Conservation (phyloP, 2,888 invertebrate species). For the Agrotis segetum region DNA sequence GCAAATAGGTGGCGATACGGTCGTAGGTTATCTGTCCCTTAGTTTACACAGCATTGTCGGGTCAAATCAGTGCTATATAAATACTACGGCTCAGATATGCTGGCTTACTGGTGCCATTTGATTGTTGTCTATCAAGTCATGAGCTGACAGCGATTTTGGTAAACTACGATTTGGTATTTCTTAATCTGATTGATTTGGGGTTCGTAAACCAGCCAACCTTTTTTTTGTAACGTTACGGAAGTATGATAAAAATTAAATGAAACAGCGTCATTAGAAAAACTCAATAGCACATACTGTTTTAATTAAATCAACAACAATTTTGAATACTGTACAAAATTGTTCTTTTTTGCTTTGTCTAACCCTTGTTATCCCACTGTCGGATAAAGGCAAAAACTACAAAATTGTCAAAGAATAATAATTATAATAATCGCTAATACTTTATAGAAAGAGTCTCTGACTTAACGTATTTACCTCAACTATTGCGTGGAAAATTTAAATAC, state of each 20-base stretch:
- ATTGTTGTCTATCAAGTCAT: constrained; percentile 55
- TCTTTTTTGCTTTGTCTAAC: no score
- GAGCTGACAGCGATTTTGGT: constrained; percentile 56
- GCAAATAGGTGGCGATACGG: constrained; percentile 72
- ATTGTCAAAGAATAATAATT: neutral
- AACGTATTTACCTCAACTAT: neutral
- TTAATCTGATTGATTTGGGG: neutral
- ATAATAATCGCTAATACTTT: neutral
- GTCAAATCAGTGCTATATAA: constrained; percentile 84
- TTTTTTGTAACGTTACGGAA: neutral
- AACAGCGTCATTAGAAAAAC: neutral
- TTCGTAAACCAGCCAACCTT: neutral
- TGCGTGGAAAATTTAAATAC: no score
- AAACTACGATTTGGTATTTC: neutral
- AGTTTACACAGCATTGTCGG: constrained; percentile 79
- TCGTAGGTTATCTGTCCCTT: constrained; percentile 80
- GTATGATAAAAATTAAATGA: no score
- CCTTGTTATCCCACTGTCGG: no score
- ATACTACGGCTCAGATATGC: constrained; percentile 80
- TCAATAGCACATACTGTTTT: neutral
- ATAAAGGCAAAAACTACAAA: no score
- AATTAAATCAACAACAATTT: no score
- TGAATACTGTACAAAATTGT: no score
- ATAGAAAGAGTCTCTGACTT: neutral
- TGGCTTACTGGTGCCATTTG: constrained; percentile 67